A percentile compares a stretch with the other conserved stretches of the same genome.
Conservation (phyloP, 2,888 invertebrate genomes). For the Drosophila neonasuta region DNA sequence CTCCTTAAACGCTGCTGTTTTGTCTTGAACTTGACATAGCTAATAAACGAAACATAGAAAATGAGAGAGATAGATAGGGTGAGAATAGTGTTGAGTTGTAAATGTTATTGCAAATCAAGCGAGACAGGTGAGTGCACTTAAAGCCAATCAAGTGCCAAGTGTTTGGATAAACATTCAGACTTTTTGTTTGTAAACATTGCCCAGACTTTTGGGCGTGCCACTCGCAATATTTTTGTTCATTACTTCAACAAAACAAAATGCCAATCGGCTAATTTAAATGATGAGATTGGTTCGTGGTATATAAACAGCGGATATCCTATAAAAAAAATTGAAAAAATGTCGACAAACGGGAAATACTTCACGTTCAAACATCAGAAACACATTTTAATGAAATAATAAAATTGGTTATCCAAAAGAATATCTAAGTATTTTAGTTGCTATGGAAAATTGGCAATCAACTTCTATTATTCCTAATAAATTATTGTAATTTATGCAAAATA, state of each 20-base stretch:
- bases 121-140: slow-evolving; percentile 43
- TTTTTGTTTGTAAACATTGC: slow-evolving; percentile 38
- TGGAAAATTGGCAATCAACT: too few relatives aligned
- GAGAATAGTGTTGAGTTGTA: slow-evolving; percentile 2
- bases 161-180: slow-evolving; percentile 25
- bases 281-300: neutral
- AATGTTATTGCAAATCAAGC: slow-evolving; percentile 16
- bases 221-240: slow-evolving; percentile 2
- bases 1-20: slow-evolving; percentile 79
- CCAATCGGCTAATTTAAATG: neutral
- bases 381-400: neutral
- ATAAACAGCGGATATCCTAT: slow-evolving; percentile 2
- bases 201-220: slow-evolving; percentile 9
- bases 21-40: slow-evolving; percentile 81
- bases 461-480: neutral
- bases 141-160: slow-evolving; percentile 21
- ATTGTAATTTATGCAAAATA: neutral
- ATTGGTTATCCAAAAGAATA: neutral
- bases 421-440: neutral
- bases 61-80: neutral
- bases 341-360: neutral
- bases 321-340: neutral
- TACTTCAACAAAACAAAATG: slow-evolving; percentile 20
- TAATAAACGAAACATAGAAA: slow-evolving; percentile 27
- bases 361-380: too few relatives aligned